These are phyloP conservation scores for Chelmon rostratus DNA, from an alignment of 2,797 vertebrate genomes.

Conservation along the genomic window DNA sequence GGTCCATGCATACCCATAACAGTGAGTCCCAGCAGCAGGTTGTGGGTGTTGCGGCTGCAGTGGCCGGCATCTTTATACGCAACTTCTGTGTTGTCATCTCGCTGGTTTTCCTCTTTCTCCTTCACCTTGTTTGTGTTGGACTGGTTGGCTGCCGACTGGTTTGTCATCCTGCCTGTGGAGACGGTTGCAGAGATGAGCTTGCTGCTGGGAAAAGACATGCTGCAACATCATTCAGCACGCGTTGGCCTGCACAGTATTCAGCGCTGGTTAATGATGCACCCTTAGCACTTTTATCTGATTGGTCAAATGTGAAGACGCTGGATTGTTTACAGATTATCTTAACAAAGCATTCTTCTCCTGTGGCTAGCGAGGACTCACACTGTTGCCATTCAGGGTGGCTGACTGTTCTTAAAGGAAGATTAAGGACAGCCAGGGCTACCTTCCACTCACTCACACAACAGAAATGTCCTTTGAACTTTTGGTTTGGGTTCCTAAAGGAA, in stretches of 20 bases:
- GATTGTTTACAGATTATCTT: conserved; percentile 21
- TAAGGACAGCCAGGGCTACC: conserved; percentile 22
- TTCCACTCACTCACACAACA: conserved; percentile 21
- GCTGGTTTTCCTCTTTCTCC: conserved; percentile 65
- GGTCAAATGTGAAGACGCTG: conserved; percentile 14
- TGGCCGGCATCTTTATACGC: conserved; percentile 75
- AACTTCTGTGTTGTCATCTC: conserved; percentile 75
- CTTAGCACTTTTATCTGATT: not conserved
- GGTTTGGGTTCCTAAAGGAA: conserved; percentile 31
- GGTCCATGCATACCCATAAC: conserved; percentile 74
- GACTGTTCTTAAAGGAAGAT: conserved; percentile 9
- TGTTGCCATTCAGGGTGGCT: not conserved
- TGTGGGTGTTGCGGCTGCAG: conserved; percentile 83
- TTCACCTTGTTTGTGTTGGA: conserved; percentile 73
- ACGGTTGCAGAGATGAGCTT: conserved; percentile 23
- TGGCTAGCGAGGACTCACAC: not conserved
- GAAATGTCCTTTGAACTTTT: conserved; percentile 38
- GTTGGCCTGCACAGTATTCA: not conserved
- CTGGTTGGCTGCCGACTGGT: conserved; percentile 80
- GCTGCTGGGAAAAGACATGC: not conserved
- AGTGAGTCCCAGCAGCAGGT: conserved; percentile 85
- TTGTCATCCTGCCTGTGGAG: conserved; percentile 84
- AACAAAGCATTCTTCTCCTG: conserved; percentile 25
- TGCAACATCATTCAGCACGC: not conserved
- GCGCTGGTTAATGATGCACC: conserved; percentile 1